A percentile compares a stretch with the other conserved stretches of the same genome.
Evolutionary conservation across 2,113 vertebrate genomes (phyloP).

Genomic region (Capreolus pygargus): DNA sequence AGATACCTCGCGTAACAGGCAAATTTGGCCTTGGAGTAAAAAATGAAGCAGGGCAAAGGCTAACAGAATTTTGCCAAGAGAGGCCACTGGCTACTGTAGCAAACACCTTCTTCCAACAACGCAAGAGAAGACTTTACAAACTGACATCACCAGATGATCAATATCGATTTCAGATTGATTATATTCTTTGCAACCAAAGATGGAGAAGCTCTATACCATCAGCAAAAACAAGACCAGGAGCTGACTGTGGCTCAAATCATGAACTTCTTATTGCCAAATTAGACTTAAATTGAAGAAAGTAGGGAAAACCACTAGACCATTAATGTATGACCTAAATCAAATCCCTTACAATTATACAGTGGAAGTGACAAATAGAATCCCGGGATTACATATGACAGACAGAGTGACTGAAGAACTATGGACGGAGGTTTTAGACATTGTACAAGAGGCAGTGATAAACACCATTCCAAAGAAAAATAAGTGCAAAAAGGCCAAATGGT

Average conservation of each 20-base stretch:
- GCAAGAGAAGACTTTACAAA: background rate
- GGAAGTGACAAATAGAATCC: background rate
- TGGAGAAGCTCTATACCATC: background rate
- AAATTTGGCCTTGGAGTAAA: background rate
- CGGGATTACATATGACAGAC: background rate
- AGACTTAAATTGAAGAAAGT: background rate
- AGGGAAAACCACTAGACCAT: background rate
- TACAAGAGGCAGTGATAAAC: background rate
- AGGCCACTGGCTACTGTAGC: background rate
- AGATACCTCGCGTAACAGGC: background rate
- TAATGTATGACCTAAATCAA: background rate
- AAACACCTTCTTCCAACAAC: background rate
- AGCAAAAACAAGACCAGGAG: background rate
- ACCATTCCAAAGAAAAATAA: background rate
- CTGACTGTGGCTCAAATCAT: background rate
- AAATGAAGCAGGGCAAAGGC: background rate
- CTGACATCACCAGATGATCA: background rate
- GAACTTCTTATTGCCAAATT: background rate
- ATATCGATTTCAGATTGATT: background rate
- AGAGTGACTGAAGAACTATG: background rate
- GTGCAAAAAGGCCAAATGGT: background rate
- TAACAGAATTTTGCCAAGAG: background rate
- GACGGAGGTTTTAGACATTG: background rate
- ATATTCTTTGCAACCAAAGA: background rate
- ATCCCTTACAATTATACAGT: background rate